Conservation (phyloP, 1,140 invertebrate genomes). For the Euwallacea similis region DNA sequence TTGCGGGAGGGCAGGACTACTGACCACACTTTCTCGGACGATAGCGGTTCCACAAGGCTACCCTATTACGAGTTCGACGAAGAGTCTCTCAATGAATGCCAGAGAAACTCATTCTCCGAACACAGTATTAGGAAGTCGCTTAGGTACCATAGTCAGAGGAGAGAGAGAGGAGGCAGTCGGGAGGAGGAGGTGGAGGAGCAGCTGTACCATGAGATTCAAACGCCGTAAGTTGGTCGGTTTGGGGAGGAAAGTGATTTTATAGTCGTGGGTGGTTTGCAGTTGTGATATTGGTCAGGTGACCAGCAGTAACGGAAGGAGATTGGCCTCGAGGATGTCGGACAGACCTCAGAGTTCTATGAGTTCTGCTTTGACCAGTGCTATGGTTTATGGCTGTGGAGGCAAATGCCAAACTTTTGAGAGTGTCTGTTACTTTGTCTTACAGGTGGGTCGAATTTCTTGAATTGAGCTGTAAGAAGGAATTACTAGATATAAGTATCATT, state of each 20-base stretch:
- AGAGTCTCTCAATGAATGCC: constrained; percentile 39
- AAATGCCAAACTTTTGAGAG: constrained; percentile 67
- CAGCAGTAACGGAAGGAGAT: constrained; percentile 18
- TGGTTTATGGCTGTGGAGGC: constrained; percentile 64
- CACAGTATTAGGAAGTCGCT: constrained; percentile 16
- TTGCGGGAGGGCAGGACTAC: constrained; percentile 32
- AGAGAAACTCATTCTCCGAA: constrained; percentile 42
- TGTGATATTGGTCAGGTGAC: constrained; percentile 32
- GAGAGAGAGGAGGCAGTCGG: constrained; percentile 39
- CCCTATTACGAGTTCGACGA: constrained; percentile 49
- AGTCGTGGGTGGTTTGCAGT: constrained; percentile 22
- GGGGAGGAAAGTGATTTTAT: not conserved
- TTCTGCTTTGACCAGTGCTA: constrained; percentile 48
- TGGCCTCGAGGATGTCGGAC: constrained; percentile 44
- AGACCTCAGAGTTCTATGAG: constrained; percentile 49
- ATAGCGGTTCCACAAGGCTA: constrained; percentile 46
- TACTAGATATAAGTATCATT: no score
- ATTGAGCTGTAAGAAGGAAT: no score
- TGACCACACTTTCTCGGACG: constrained; percentile 42
- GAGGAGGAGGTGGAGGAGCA: constrained; percentile 38
- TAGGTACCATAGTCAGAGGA: not conserved
- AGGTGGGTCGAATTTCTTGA: constrained; percentile 52
- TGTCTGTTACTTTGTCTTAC: constrained; percentile 67
- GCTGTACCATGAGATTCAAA: constrained; percentile 44
- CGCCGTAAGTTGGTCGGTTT: constrained; percentile 36